A percentile compares a stretch with the other conserved stretches of the same genome.
Evolutionary conservation across 1,140 invertebrate species (phyloP).

Genomic region (Drosophila kohkoa): DNA sequence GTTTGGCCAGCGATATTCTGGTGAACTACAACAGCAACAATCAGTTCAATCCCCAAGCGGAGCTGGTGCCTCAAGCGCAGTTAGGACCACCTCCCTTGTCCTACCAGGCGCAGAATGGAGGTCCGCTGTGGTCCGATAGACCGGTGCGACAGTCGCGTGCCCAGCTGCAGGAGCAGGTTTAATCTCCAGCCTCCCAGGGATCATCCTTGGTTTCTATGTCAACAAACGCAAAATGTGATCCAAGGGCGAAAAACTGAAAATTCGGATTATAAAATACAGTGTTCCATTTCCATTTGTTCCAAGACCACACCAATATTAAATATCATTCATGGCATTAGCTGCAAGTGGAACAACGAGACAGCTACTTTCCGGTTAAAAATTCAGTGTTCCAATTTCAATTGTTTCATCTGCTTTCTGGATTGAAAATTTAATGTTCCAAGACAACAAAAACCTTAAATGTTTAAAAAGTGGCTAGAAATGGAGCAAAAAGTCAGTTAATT

Average conservation of each 20-base stretch:
- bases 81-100: conserved; percentile 70
- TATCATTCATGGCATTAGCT: background rate
- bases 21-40: conserved; percentile 73
- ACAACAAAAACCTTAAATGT: no score
- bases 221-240: conserved; percentile 49
- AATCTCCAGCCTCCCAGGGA: background rate
- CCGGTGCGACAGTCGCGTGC: conserved; percentile 59
- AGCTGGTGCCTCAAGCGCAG: conserved; percentile 85
- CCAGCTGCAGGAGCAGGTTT: conserved; percentile 27
- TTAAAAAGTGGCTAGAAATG: no score
- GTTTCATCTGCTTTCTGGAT: background rate
- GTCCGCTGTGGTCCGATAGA: conserved; percentile 59
- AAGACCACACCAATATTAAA: no score
- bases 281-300: no score
- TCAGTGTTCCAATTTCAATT: conserved; percentile 8
- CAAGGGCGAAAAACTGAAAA: background rate
- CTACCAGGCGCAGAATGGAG: conserved; percentile 72
- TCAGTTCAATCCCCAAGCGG: conserved; percentile 88
- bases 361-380: background rate
- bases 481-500: no score
- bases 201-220: background rate
- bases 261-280: no score
- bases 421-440: no score
- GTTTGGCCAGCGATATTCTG: conserved; percentile 64
- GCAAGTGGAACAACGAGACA: background rate